Conservation (phyloP, 2,113 vertebrate genomes). For the Ciconia stormi region DNA sequence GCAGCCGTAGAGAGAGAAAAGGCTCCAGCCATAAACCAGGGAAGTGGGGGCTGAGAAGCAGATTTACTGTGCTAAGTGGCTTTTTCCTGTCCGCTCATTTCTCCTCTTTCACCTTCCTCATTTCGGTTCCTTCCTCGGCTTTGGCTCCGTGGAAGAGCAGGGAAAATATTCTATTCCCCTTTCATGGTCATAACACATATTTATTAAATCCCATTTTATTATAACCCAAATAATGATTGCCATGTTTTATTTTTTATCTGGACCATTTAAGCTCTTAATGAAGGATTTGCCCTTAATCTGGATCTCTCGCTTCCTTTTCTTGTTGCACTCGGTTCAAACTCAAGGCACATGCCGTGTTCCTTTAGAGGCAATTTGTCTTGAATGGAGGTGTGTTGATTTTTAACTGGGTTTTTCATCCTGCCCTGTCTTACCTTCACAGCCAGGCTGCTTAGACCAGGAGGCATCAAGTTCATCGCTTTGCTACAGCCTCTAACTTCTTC, state of each 20-base stretch:
- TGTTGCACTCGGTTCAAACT: rapidly evolving
- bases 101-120: background rate
- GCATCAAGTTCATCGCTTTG: background rate
- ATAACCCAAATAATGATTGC: background rate
- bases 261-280: background rate
- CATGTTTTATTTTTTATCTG: background rate
- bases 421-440: background rate
- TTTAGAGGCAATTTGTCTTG: background rate
- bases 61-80: background rate
- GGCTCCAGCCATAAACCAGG: background rate
- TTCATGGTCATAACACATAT: rapidly evolving
- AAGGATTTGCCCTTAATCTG: background rate
- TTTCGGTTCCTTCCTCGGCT: background rate
- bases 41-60: background rate
- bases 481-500: background rate
- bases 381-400: background rate
- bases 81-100: background rate
- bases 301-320: background rate
- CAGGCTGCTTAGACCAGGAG: background rate
- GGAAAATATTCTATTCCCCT: background rate
- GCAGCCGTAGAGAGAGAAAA: background rate
- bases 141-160: background rate
- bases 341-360: background rate
- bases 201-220: background rate
- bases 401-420: background rate